Conservation (phyloP, 2,888 invertebrate genomes). For the Pseudococcus longispinus region DNA sequence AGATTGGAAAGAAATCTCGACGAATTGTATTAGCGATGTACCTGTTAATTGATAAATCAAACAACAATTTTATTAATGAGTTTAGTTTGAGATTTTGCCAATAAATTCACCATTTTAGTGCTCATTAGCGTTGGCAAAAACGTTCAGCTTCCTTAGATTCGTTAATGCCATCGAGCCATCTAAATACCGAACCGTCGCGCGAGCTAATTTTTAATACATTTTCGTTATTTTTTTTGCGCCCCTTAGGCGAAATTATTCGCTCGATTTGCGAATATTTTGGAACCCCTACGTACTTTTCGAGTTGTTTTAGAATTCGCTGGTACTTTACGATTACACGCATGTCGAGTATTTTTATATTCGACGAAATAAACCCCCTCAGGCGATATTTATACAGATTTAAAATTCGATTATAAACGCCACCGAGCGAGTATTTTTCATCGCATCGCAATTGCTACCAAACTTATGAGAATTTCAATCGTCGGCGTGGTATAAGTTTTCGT, state of each 20-base stretch:
- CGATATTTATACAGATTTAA: not conserved
- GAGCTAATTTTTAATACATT: not conserved
- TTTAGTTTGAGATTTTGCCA: conserved; percentile 26
- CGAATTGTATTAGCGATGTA: not conserved
- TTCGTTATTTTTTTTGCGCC: not conserved
- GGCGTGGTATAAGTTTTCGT: not conserved
- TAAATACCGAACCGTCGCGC: not conserved
- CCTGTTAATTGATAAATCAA: not conserved
- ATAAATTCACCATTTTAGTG: conserved; percentile 15
- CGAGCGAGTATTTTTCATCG: not conserved
- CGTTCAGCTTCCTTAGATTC: not conserved
- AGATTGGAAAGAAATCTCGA: not conserved
- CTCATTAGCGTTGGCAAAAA: conserved; percentile 6
- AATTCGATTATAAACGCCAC: not conserved
- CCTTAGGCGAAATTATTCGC: too few relatives aligned
- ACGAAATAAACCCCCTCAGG: not conserved
- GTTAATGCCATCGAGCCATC: not conserved
- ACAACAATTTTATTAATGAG: conserved; percentile 23
- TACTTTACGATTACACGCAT: not conserved
- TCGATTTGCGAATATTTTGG: too few relatives aligned
- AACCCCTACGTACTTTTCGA: too few relatives aligned
- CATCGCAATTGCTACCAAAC: not conserved
- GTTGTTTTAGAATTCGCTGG: too few relatives aligned
- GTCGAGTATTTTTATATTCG: not conserved
- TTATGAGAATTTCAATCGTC: not conserved